These are phyloP conservation scores for Cremastinae sp. DNA, from an alignment of 2,888 invertebrate species.

Conservation along the genomic window DNA sequence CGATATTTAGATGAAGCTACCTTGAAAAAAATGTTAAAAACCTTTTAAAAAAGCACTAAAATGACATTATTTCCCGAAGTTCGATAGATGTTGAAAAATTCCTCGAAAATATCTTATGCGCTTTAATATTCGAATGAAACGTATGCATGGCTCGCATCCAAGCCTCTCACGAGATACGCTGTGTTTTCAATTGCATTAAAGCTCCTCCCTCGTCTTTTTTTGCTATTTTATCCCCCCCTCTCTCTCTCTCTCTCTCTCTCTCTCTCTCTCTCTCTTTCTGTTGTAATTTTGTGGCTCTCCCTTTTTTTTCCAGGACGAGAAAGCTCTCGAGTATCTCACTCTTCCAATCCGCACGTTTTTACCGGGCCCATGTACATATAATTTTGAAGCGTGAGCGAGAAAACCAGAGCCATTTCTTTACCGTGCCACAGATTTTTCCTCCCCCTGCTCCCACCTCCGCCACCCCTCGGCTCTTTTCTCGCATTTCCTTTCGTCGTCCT, in stretches of 20 bases:
- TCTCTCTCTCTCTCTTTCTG: slow-evolving; percentile 1
- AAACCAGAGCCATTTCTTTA: slow-evolving; percentile 36
- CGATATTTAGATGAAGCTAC: too few species aligned
- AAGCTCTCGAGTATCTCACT: slow-evolving; percentile 5
- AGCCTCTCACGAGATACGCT: slow-evolving; percentile 62
- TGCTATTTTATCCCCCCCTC: not conserved
- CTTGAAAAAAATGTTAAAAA: too few species aligned
- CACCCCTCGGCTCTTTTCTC: slow-evolving; percentile 29
- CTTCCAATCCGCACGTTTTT: not conserved
- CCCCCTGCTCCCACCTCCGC: not conserved
- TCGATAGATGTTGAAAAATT: not conserved
- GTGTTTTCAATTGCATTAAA: slow-evolving; percentile 68
- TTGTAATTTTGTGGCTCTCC: slow-evolving; percentile 1
- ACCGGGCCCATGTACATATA: not conserved
- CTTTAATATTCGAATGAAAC: slow-evolving; percentile 26
- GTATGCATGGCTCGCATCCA: slow-evolving; percentile 24
- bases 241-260: slow-evolving; percentile 27
- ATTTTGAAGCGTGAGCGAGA: slow-evolving; percentile 25
- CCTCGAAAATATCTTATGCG: slow-evolving; percentile 5
- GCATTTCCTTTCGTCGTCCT: slow-evolving; percentile 57
- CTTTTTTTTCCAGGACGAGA: slow-evolving; percentile 34
- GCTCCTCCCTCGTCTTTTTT: slow-evolving; percentile 51
- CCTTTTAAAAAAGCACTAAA: too few species aligned
- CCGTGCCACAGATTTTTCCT: slow-evolving; percentile 48
- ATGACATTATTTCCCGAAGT: too few species aligned